These are phyloP conservation scores for Aquatica leii DNA, from an alignment of 2,888 invertebrate genomes.

Conservation along the genomic window DNA sequence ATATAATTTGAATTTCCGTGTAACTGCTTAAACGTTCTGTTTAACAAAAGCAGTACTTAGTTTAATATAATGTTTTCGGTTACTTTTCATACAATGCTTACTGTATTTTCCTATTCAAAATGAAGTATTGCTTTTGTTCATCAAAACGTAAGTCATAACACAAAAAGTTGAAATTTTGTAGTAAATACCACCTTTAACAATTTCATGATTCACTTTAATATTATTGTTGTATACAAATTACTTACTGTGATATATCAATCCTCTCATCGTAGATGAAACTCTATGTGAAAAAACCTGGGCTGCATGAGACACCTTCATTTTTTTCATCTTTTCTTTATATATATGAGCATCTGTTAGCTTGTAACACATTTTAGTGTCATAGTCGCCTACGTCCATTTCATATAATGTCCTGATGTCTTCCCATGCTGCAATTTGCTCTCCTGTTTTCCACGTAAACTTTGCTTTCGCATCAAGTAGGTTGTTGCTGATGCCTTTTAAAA, in stretches of 20 bases:
- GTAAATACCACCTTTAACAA: no score
- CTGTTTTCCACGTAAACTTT: background rate
- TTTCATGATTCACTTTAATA: no score
- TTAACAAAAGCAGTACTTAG: no score
- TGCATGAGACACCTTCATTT: conserved; percentile 30
- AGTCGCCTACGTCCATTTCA: conserved; percentile 1
- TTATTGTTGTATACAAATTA: no score
- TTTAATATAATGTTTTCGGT: no score
- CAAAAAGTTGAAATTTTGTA: no score
- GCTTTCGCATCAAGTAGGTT: conserved; percentile 17
- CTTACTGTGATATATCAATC: background rate
- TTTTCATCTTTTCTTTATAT: conserved; percentile 26
- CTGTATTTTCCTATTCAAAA: no score
- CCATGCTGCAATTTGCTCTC: conserved; percentile 18
- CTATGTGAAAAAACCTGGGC: conserved; percentile 30
- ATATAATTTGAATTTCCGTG: background rate
- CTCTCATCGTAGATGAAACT: conserved; percentile 6
- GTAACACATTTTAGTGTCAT: conserved; percentile 2
- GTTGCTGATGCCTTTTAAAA: conserved; percentile 29
- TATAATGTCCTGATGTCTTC: conserved; percentile 17
- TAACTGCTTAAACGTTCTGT: no score
- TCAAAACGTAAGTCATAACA: no score
- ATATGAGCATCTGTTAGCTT: conserved; percentile 24
- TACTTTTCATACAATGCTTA: no score
- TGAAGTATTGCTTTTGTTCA: no score